phyloP scores from a whole-genome alignment of 2,797 vertebrate genomes.

The Taenioides sp. region DNA sequence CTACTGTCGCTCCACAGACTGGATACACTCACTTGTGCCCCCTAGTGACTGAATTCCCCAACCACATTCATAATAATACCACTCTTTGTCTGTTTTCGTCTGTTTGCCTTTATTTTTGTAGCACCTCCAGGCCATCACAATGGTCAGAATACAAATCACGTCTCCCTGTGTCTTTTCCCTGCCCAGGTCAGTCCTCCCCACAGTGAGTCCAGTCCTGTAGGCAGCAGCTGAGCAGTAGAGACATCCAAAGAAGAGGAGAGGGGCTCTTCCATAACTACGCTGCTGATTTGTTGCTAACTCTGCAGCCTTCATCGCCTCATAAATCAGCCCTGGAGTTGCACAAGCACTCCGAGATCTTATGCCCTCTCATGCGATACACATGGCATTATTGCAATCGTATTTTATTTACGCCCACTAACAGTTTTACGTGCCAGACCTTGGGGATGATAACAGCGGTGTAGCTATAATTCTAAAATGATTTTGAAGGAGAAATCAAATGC shows the following conservation, averaged over 20 bases:
- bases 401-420: slow-evolving; percentile 65
- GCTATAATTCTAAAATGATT: slow-evolving; percentile 63
- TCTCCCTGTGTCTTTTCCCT: slow-evolving; percentile 38
- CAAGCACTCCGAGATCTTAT: slow-evolving; percentile 60
- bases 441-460: slow-evolving; percentile 59
- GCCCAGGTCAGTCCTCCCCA: slow-evolving; percentile 35
- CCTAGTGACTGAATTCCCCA: neutral
- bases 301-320: slow-evolving; percentile 65
- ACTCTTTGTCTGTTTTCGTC: neutral
- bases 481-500: slow-evolving; percentile 52
- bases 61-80: neutral
- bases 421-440: slow-evolving; percentile 64
- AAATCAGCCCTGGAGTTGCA: slow-evolving; percentile 72
- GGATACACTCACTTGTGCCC: neutral
- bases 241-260: slow-evolving; percentile 39
- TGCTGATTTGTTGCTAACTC: slow-evolving; percentile 70
- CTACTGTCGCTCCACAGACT: neutral
- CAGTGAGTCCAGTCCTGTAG: slow-evolving; percentile 37
- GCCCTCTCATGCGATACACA: slow-evolving; percentile 59
- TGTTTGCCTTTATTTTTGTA: slow-evolving; percentile 1
- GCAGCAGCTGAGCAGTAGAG: slow-evolving; percentile 36
- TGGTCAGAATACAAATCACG: slow-evolving; percentile 44
- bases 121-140: slow-evolving; percentile 26
- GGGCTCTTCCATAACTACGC: slow-evolving; percentile 56
- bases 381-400: slow-evolving; percentile 63